Conservation (phyloP, 2,113 vertebrate species). For the Odontophorus gujanensis region DNA sequence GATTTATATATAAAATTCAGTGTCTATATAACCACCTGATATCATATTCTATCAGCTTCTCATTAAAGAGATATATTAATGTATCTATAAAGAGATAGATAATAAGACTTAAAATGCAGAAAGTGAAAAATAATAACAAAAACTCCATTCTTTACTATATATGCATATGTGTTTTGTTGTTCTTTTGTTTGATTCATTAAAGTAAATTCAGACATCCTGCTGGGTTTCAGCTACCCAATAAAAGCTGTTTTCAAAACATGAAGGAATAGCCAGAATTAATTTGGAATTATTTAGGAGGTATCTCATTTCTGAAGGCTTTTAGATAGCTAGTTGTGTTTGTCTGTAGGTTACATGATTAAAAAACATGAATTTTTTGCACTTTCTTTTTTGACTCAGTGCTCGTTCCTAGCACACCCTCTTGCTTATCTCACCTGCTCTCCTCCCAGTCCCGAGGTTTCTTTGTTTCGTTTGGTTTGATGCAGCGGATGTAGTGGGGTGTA, state of each 20-base stretch:
- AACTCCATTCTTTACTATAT: not conserved
- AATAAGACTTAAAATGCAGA: not conserved
- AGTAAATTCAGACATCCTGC: not conserved
- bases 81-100: not conserved
- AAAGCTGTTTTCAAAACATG: not conserved
- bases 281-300: not conserved
- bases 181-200: not conserved
- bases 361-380: not conserved
- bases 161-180: not conserved
- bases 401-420: not conserved
- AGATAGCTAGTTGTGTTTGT: not conserved
- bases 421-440: constrained; percentile 87
- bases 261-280: not conserved
- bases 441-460: constrained; percentile 98
- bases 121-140: not conserved
- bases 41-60: not conserved
- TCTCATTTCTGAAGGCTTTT: not conserved
- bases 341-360: not conserved
- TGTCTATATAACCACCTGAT: not conserved
- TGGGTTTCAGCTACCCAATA: not conserved
- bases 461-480: constrained; percentile 98
- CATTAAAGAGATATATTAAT: not conserved
- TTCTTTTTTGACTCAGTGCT: not conserved
- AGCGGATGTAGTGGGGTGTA: constrained; percentile 98
- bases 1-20: not conserved